Evolutionary conservation across 1,140 invertebrate genomes (phyloP).

Genomic region (Bombyx mandarina): DNA sequence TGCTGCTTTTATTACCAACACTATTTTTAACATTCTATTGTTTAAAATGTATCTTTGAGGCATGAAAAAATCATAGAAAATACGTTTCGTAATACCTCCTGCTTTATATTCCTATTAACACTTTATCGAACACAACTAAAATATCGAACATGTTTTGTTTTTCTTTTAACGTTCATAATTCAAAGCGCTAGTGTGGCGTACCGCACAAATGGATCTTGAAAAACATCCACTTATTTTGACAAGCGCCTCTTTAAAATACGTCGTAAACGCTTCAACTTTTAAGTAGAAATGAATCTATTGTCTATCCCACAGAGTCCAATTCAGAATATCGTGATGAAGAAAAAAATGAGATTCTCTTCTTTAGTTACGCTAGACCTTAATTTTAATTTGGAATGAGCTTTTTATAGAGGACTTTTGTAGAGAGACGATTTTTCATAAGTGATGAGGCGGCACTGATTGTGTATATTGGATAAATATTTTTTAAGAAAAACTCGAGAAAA

Average conservation of each 20-base stretch:
- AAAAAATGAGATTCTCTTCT: slow-evolving; percentile 53
- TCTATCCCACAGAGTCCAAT: slow-evolving; percentile 21
- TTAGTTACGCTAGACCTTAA: slow-evolving; percentile 67
- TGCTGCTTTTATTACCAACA: too few relatives aligned
- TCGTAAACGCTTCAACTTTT: slow-evolving; percentile 28
- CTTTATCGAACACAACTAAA: slow-evolving; percentile 47
- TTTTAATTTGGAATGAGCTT: slow-evolving; percentile 69
- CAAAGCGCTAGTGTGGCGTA: slow-evolving; percentile 41
- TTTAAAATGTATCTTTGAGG: too few relatives aligned
- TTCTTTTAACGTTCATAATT: slow-evolving; percentile 61
- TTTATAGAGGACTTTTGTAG: slow-evolving; percentile 61
- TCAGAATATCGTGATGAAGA: slow-evolving; percentile 13
- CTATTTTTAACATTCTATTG: too few relatives aligned
- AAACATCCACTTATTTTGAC: slow-evolving; percentile 68
- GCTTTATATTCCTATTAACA: slow-evolving; percentile 40
- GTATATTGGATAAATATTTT: slow-evolving; percentile 64
- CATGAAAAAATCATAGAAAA: slow-evolving; percentile 4
- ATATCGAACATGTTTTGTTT: slow-evolving; percentile 56
- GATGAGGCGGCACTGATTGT: slow-evolving; percentile 65
- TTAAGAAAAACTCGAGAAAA: slow-evolving; percentile 62
- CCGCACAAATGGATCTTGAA: slow-evolving; percentile 64
- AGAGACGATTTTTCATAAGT: slow-evolving; percentile 68
- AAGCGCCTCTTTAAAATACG: slow-evolving; percentile 36
- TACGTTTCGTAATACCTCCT: slow-evolving; percentile 7
- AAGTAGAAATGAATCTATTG: slow-evolving; percentile 21